Base-by-base conservation (phyloP, 2,797 vertebrate genomes). In the Ctenosaura bakeri region DNA sequence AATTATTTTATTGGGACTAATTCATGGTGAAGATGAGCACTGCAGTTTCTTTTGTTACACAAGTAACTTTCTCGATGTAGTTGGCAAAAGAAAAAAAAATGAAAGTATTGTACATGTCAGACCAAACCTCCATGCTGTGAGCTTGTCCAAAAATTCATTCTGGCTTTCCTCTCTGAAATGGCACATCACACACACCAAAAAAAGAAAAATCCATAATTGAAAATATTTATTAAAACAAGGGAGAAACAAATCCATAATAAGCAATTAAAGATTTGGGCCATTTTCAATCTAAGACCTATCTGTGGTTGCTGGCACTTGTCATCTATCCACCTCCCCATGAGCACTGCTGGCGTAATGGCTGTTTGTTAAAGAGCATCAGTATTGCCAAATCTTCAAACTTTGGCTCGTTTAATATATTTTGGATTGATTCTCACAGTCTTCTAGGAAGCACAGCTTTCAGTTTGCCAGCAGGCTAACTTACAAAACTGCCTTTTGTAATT, bases 391-490 rank as follows among this genome's bases (percentile, higher is more conserved):
- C 86, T 93, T 93, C 93, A 82, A 13, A n/a, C 12, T 35, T 86
- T 93, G 88, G 91, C n/a, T 93, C 54, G 91, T 90, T n/a, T 14
- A 66, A 77, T 88, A 52, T 87, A 94, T 80, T 94, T 89, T 87
- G 82, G 89, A 24, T 62, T 50, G 22, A 76, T 86, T 94, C 93
- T 86, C 88, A 54, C 35, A 62, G 9, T 87, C 35, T 64, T 18
- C 69, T 42, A 16, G 54, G 14, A 62, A 59, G 35, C 24, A 76
- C 12, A 77, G 73, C 35, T 20, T 59, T 77, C 24, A 24, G 24
- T 38, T 59, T 38, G 54, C 50, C 73, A 59, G 18, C 59, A 64
- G 5, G 38, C 29, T 78, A 64, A 62, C 12, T 59, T 77, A 32
- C 85, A 87, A 87, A 22, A 35, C 24, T 62, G 24, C 38, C 29